A percentile compares a stretch with the other conserved stretches of the same genome.
Conservation (phyloP, 1,140 invertebrate genomes). For the Hyposmocoma kahamanoa region DNA sequence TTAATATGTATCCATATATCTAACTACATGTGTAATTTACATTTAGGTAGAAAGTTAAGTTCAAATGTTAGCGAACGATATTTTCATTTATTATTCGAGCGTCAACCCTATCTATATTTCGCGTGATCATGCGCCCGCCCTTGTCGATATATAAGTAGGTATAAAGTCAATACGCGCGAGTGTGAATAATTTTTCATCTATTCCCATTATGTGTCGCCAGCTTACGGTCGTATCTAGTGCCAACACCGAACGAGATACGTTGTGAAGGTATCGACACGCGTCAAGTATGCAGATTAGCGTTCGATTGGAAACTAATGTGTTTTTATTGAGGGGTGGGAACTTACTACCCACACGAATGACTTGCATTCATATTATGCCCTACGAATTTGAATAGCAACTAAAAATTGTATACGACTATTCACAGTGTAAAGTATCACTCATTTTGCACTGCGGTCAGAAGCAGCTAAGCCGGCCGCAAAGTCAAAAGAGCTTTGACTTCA, state of each 20-base stretch:
- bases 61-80: conserved; percentile 23
- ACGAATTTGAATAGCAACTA: no score
- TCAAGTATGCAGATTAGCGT: no score
- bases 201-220: conserved; percentile 41
- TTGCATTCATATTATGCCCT: no score
- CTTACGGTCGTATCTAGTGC: background rate
- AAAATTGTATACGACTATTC: no score
- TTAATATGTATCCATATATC: no score
- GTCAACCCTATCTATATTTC: conserved; percentile 9
- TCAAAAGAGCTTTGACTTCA: conserved; percentile 69
- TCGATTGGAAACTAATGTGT: no score
- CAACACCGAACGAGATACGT: no score
- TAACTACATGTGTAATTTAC: no score
- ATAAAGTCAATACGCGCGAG: conserved; percentile 57
- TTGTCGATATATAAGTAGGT: conserved; percentile 46
- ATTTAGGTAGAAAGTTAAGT: no score
- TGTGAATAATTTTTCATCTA: conserved; percentile 67
- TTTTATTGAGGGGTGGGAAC: no score
- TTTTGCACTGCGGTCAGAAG: conserved; percentile 53
- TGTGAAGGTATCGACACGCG: no score
- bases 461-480: conserved; percentile 36
- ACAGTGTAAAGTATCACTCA: conserved; percentile 51
- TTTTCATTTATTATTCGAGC: conserved; percentile 32
- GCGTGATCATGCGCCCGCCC: conserved; percentile 20
- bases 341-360: no score